These are phyloP conservation scores for Beroe forskalii DNA, from an alignment of 37 sponge, comb jelly and placozoan genomes.

Conservation along the genomic window DNA sequence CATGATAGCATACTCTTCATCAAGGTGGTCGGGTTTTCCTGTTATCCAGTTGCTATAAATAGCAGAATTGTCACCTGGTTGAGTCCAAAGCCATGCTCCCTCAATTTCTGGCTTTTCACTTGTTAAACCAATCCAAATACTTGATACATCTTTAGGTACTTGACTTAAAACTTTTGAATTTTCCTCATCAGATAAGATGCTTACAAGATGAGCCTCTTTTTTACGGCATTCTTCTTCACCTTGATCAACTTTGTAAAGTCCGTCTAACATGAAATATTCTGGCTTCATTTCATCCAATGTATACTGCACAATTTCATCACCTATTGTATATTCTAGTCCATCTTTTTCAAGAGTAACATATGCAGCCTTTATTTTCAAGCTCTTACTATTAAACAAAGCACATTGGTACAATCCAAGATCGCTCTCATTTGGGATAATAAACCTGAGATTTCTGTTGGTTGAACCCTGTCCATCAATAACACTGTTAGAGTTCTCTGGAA, in stretches of 20 bases:
- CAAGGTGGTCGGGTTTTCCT: neutral
- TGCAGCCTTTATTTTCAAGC: neutral
- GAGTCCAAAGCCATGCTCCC: constrained; percentile 49
- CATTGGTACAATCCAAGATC: neutral
- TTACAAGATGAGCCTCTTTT: neutral
- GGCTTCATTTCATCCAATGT: neutral
- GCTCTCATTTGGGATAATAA: neutral
- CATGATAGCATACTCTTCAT: neutral
- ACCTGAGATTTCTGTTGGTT: neutral
- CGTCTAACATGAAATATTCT: neutral
- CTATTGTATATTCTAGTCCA: neutral
- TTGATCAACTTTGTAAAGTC: neutral
- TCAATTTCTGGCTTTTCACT: constrained; percentile 6
- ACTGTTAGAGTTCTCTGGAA: neutral
- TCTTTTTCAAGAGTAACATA: neutral
- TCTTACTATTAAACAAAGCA: neutral
- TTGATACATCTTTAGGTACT: neutral
- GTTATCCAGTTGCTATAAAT: constrained; percentile 10
- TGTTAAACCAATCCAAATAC: constrained; percentile 44
- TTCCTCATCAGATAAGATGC: neutral
- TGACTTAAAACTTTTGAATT: neutral
- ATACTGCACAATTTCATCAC: neutral
- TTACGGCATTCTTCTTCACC: neutral
- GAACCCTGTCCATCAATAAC: neutral
- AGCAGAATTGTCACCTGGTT: neutral